Percentiles rank a stretch among this genome's conserved stretches.
phyloP scores from a whole-genome alignment of 30 jellyfish, hydroid and myxozoan genomes.

The Aurelia sp. region DNA sequence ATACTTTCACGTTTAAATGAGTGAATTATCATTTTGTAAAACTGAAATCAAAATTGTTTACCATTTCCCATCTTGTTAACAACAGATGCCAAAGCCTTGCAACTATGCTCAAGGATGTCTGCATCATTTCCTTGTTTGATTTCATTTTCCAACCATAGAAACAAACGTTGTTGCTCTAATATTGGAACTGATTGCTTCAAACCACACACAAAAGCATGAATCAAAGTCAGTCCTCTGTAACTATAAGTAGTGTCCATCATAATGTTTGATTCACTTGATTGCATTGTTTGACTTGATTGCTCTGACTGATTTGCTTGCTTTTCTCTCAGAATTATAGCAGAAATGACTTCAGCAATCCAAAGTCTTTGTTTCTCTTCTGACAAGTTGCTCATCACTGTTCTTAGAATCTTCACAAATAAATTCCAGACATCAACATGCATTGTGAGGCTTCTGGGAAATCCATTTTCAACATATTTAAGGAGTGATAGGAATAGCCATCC shows the following conservation, averaged over 20 bases:
- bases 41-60: neutral
- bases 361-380: constrained; percentile 10
- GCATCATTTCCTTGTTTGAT: neutral
- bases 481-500: neutral
- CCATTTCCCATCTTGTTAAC: constrained; percentile 63
- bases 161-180: neutral
- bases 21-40: too few species aligned
- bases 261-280: too few species aligned
- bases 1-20: too few species aligned
- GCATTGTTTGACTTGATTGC: too few species aligned
- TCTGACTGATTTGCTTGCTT: too few species aligned
- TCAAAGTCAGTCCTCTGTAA: neutral
- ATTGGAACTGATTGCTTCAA: constrained; percentile 14
- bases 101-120: constrained; percentile 14
- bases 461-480: constrained; percentile 4
- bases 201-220: constrained; percentile 44
- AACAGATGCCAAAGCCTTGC: constrained; percentile 43
- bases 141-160: constrained; percentile 24
- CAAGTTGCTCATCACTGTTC: constrained; percentile 13
- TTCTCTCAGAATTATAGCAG: too few species aligned
- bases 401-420: neutral
- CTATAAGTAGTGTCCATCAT: too few species aligned
- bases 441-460: neutral
- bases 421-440: constrained; percentile 12
- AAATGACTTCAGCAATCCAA: neutral